A percentile compares a stretch with the other conserved stretches of the same genome.
Conservation (phyloP, 92 coral and sea anemone genomes). For the Scolanthus callimorphus region DNA sequence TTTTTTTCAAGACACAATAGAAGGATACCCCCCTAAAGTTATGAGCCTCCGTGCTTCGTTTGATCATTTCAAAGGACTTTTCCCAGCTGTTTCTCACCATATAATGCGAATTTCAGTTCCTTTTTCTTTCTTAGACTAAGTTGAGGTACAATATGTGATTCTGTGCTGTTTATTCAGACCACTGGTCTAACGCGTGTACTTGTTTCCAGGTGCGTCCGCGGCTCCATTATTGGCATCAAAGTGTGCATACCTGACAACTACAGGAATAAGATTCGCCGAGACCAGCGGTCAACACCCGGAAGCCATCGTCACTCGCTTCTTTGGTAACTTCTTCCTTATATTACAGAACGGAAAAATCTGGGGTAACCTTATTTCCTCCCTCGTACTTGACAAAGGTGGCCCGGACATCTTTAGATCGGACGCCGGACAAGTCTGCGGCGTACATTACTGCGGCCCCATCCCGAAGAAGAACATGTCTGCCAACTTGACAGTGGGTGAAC, state of each 20-base stretch:
- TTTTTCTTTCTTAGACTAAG: too few relatives aligned
- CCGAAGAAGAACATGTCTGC: conserved; percentile 15
- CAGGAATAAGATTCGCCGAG: conserved; percentile 64
- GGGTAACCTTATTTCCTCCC: conserved; percentile 72
- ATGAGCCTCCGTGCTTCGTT: too few relatives aligned
- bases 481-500: conserved; percentile 8
- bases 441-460: conserved; percentile 39
- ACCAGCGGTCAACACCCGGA: conserved; percentile 46
- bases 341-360: conserved; percentile 68
- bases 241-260: conserved; percentile 79
- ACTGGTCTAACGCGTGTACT: too few relatives aligned
- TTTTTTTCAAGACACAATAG: too few relatives aligned
- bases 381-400: conserved; percentile 49
- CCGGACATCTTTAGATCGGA: conserved; percentile 35
- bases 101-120: too few relatives aligned
- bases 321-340: conserved; percentile 59
- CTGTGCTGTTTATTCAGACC: too few relatives aligned
- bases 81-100: too few relatives aligned
- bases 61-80: too few relatives aligned
- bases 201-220: conserved; percentile 64
- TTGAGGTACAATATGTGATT: too few relatives aligned
- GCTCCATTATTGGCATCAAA: conserved; percentile 82
- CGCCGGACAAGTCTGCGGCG: conserved; percentile 64
- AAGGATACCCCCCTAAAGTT: too few relatives aligned
- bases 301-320: conserved; percentile 61